Evolutionary conservation across 2,113 vertebrate species (phyloP).

Genomic region (Lampris incognitus): DNA sequence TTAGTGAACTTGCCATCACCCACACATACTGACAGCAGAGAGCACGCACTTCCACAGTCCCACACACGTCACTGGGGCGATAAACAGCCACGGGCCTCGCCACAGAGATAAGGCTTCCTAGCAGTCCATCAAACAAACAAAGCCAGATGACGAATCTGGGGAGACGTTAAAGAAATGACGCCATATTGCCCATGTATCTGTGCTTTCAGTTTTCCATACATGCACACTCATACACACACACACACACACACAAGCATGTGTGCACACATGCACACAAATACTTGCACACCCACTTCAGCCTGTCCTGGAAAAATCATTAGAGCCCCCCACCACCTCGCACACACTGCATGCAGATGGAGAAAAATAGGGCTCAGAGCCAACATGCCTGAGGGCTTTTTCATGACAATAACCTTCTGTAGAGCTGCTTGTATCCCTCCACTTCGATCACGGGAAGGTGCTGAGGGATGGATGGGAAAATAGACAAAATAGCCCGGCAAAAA

Average conservation of each 20-base stretch:
- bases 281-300: slow-evolving; percentile 64
- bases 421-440: slow-evolving; percentile 71
- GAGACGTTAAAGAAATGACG: slow-evolving; percentile 61
- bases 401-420: slow-evolving; percentile 77
- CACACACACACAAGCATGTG: background rate
- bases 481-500: slow-evolving; percentile 62
- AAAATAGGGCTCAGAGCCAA: slow-evolving; percentile 66
- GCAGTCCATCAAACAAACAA: slow-evolving; percentile 76
- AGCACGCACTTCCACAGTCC: slow-evolving; percentile 49
- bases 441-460: slow-evolving; percentile 65
- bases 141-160: slow-evolving; percentile 64
- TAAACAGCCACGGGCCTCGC: slow-evolving; percentile 70
- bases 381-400: slow-evolving; percentile 72
- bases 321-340: slow-evolving; percentile 53
- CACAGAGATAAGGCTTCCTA: slow-evolving; percentile 72
- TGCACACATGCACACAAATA: slow-evolving; percentile 28
- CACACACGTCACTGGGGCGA: slow-evolving; percentile 61
- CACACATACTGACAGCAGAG: slow-evolving; percentile 69
- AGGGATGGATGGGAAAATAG: slow-evolving; percentile 71
- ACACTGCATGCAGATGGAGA: slow-evolving; percentile 74
- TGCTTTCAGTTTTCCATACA: slow-evolving; percentile 38
- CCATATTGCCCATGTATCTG: slow-evolving; percentile 53
- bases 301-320: slow-evolving; percentile 79
- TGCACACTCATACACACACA: slow-evolving; percentile 3
- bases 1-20: slow-evolving; percentile 75